Percentiles rank a stretch among this genome's conserved stretches.
phyloP scores from a whole-genome alignment of 2,888 invertebrate species.

The Torymus texanus region DNA sequence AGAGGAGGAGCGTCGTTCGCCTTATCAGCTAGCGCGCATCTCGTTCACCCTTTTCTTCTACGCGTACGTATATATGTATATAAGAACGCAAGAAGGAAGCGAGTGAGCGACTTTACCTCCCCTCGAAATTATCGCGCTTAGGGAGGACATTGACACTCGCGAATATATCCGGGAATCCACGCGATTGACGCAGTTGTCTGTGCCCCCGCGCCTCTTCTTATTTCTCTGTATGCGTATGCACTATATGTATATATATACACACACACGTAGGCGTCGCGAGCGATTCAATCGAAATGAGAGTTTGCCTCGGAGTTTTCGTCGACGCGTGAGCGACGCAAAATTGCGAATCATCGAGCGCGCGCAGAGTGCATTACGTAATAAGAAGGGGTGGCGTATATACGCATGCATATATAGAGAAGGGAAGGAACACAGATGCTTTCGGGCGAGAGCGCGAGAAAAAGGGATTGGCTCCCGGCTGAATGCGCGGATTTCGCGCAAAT shows the following conservation, averaged over 20 bases:
- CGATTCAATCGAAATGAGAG: slow-evolving; percentile 52
- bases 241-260: too few relatives aligned
- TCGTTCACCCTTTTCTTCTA: neutral
- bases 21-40: slow-evolving; percentile 45
- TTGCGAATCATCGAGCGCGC: slow-evolving; percentile 52
- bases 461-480: slow-evolving; percentile 10
- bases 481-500: slow-evolving; percentile 9
- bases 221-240: slow-evolving; percentile 19
- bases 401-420: slow-evolving; percentile 7
- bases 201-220: slow-evolving; percentile 26
- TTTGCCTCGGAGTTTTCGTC: slow-evolving; percentile 47
- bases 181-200: neutral
- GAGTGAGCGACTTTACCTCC: slow-evolving; percentile 11
- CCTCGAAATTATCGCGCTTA: slow-evolving; percentile 53
- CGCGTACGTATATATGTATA: neutral
- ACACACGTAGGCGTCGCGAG: neutral
- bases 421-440: slow-evolving; percentile 28
- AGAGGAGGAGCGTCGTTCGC: neutral
- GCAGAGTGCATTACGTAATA: slow-evolving; percentile 58
- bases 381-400: slow-evolving; percentile 17
- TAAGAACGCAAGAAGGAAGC: neutral
- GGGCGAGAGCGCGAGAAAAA: slow-evolving; percentile 29
- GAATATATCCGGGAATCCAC: slow-evolving; percentile 34
- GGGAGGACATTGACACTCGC: slow-evolving; percentile 55
- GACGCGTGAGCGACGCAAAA: slow-evolving; percentile 22